Evolutionary conservation across 1,140 invertebrate genomes (phyloP).

Genomic region (Ostrea denselamellosa): DNA sequence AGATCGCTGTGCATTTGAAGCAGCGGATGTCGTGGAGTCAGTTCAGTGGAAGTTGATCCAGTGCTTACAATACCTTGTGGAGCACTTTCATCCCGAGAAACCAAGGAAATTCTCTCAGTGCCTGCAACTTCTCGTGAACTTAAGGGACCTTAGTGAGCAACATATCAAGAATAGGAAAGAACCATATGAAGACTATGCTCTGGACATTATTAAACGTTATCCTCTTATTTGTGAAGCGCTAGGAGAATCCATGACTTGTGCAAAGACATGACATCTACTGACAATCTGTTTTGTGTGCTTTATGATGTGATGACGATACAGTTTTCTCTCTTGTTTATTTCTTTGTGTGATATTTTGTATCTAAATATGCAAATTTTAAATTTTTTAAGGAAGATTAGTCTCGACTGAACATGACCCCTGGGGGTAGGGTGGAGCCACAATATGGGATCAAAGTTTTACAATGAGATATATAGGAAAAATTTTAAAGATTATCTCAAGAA

Average conservation of each 20-base stretch:
- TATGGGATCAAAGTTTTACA: too few relatives aligned
- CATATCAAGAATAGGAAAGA: not conserved
- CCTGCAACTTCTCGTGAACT: not conserved
- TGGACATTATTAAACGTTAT: not conserved
- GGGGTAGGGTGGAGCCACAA: too few relatives aligned
- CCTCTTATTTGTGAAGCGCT: not conserved
- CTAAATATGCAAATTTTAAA: not conserved
- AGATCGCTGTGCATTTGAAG: slow-evolving; percentile 35
- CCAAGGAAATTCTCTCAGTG: slow-evolving; percentile 30
- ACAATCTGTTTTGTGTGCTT: not conserved
- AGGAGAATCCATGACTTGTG: not conserved
- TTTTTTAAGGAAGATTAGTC: not conserved
- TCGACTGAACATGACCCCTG: too few relatives aligned
- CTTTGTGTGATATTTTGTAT: not conserved
- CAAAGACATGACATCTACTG: not conserved
- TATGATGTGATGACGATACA: too few relatives aligned
- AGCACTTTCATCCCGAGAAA: slow-evolving; percentile 5
- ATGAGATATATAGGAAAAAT: too few relatives aligned
- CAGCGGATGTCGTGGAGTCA: not conserved
- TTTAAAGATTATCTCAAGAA: too few relatives aligned
- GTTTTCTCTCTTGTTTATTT: not conserved
- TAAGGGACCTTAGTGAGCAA: not conserved
- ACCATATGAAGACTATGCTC: not conserved
- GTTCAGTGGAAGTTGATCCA: slow-evolving; percentile 29
- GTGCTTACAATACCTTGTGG: not conserved